These are phyloP conservation scores for Hyposmocoma kahamanoa DNA, from an alignment of 1,140 invertebrate genomes.

Conservation along the genomic window DNA sequence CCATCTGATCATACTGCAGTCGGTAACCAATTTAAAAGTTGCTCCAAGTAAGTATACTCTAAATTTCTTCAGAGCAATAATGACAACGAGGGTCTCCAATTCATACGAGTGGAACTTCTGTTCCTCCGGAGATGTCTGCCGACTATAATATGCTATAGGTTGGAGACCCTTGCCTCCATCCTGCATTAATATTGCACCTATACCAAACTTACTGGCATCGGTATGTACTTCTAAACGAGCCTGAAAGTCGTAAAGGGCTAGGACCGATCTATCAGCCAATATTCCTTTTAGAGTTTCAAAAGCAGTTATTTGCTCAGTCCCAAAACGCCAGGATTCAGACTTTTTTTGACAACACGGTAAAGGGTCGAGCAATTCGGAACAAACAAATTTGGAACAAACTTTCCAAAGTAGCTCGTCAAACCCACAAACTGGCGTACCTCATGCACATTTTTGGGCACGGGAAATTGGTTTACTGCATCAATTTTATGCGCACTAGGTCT, in stretches of 20 bases:
- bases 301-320: not conserved
- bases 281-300: not conserved
- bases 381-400: constrained; percentile 26
- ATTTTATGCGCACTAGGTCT: not conserved
- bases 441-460: constrained; percentile 17
- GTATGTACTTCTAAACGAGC: constrained; percentile 8
- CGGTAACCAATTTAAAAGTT: constrained; percentile 12
- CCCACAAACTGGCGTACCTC: constrained; percentile 7
- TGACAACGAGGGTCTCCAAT: constrained; percentile 3
- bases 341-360: constrained; percentile 21
- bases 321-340: constrained; percentile 16
- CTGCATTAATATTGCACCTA: constrained; percentile 2
- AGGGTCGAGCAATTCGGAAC: constrained; percentile 21
- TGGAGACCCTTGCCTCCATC: not conserved
- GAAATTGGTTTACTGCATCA: constrained; percentile 4
- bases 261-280: not conserved
- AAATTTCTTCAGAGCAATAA: constrained; percentile 17
- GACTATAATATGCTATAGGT: too few relatives aligned
- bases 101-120: constrained; percentile 17
- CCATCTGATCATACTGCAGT: constrained; percentile 16
- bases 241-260: constrained; percentile 4
- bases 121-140: constrained; percentile 16
- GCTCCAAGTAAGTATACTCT: constrained; percentile 12
- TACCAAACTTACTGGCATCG: constrained; percentile 12
- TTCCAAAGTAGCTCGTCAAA: constrained; percentile 11